Conservation (phyloP, 2,113 vertebrate genomes). For the Bufo gargarizans region DNA sequence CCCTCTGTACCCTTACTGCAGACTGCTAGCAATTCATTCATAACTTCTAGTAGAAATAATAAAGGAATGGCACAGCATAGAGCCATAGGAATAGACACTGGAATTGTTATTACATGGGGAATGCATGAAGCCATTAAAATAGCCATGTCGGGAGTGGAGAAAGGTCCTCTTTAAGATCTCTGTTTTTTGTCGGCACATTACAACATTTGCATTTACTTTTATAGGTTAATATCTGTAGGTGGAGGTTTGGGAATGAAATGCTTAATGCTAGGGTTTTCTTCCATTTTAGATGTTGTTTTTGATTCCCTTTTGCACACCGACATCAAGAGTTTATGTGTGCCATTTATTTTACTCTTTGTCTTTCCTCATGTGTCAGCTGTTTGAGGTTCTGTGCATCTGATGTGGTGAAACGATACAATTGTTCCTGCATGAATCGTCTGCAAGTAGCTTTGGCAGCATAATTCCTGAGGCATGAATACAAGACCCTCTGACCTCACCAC, state of each 20-base stretch:
- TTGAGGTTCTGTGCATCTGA: conserved; percentile 9
- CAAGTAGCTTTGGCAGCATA: background rate
- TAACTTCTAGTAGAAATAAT: no score
- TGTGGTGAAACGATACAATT: background rate
- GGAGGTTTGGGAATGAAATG: background rate
- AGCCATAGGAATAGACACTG: no score
- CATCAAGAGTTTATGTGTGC: background rate
- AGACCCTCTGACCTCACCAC: conserved; percentile 41
- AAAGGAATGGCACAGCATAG: no score
- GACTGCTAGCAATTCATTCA: no score
- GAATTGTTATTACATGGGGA: no score
- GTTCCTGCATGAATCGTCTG: conserved; percentile 22
- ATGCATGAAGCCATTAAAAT: no score
- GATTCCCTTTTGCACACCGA: background rate
- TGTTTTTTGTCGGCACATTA: background rate
- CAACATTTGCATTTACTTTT: background rate
- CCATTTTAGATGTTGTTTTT: no score
- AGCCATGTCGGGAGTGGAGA: no score
- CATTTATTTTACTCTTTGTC: background rate
- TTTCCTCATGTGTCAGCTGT: conserved; percentile 8
- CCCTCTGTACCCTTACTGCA: no score
- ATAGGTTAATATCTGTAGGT: background rate
- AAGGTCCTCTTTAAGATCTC: background rate
- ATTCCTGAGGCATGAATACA: conserved; percentile 27
- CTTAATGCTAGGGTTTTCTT: background rate